A percentile compares a stretch with the other conserved stretches of the same genome.
Evolutionary conservation across 1,140 invertebrate genomes (phyloP).

Genomic region (Bombus affinis): DNA sequence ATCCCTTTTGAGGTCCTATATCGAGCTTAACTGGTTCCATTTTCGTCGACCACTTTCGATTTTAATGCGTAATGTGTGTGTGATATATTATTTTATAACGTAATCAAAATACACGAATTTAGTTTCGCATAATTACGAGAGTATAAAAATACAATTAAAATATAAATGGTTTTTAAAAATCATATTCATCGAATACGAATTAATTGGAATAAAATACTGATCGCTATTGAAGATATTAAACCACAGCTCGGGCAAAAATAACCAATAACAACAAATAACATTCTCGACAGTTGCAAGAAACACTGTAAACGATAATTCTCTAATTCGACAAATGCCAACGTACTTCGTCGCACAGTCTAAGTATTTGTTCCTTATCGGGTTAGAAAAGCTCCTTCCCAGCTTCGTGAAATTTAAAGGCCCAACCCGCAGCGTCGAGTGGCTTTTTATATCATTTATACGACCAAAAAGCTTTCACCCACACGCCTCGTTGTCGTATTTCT

Average conservation of each 20-base stretch:
- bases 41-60: background rate
- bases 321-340: background rate
- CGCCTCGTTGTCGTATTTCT: slow-evolving; percentile 15
- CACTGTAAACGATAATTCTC: background rate
- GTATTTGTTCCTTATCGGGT: background rate
- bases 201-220: background rate
- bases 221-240: background rate
- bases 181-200: background rate
- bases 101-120: background rate
- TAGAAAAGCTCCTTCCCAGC: background rate
- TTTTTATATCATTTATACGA: slow-evolving; percentile 40
- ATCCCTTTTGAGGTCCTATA: background rate
- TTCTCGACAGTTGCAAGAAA: background rate
- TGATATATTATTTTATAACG: background rate
- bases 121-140: background rate
- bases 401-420: slow-evolving; percentile 17
- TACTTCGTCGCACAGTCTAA: background rate
- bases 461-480: slow-evolving; percentile 30
- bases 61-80: background rate
- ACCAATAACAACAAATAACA: background rate
- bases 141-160: background rate
- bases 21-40: background rate
- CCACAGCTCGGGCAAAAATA: background rate
- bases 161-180: background rate
- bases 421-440: background rate